Evolutionary conservation across 2,113 vertebrate species (phyloP).

Genomic region (Kryptolebias marmoratus): DNA sequence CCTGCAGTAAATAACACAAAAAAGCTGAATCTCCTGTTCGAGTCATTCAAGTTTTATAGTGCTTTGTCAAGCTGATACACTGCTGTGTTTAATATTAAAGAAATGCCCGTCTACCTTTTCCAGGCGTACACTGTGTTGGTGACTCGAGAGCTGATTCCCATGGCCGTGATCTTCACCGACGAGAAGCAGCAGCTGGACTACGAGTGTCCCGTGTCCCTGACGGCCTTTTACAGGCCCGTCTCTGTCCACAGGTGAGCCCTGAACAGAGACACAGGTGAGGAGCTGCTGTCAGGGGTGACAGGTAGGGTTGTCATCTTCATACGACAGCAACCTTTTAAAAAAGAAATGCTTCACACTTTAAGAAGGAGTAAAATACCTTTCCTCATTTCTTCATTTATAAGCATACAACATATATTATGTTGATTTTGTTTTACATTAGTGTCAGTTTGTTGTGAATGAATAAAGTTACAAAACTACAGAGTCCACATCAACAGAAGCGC

Average conservation of each 20-base stretch:
- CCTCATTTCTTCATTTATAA: no score
- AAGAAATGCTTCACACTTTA: background rate
- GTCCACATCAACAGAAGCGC: no score
- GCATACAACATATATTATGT: no score
- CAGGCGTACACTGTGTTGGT: slow-evolving; percentile 70
- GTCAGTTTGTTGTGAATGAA: no score
- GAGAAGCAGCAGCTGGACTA: slow-evolving; percentile 68
- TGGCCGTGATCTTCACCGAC: slow-evolving; percentile 72
- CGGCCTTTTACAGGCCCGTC: slow-evolving; percentile 72
- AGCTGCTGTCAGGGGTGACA: no score
- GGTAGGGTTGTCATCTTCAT: no score
- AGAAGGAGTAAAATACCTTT: no score
- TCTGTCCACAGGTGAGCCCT: slow-evolving; percentile 74
- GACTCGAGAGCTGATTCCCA: slow-evolving; percentile 63
- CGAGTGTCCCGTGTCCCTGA: slow-evolving; percentile 76
- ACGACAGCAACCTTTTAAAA: no score
- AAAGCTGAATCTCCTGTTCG: slow-evolving; percentile 8
- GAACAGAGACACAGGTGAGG: background rate
- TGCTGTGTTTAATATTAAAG: background rate
- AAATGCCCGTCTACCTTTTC: slow-evolving; percentile 2
- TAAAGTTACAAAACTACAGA: no score
- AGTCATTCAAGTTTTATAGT: background rate
- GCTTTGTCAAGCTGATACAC: background rate
- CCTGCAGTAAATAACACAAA: background rate
- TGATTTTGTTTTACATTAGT: no score